Conservation (phyloP, 2,888 invertebrate species). For the Adineta ricciae region DNA sequence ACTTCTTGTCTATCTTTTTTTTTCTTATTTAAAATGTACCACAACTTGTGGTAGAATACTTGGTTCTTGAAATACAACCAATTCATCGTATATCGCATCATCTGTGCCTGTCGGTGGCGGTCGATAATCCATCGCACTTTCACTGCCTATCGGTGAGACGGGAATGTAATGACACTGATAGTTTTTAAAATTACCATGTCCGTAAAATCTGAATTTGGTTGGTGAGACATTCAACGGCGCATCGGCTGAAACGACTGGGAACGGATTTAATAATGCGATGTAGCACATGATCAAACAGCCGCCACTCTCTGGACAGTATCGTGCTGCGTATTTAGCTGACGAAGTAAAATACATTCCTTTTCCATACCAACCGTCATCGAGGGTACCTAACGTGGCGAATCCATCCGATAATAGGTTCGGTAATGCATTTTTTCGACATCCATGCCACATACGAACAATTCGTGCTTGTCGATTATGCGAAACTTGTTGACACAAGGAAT, state of each 20-base stretch:
- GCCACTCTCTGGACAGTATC: not conserved
- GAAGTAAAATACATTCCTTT: not conserved
- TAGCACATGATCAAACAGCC: not conserved
- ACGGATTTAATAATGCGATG: not conserved
- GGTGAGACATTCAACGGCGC: not conserved
- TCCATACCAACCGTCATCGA: not conserved
- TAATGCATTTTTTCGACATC: not conserved
- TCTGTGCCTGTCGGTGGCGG: not conserved
- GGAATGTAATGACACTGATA: not conserved
- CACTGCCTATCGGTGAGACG: not conserved
- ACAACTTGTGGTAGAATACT: not conserved
- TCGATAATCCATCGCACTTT: not conserved
- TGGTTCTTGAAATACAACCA: not conserved
- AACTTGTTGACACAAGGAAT: not conserved
- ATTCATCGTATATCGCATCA: not conserved
- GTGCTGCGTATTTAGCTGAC: not conserved
- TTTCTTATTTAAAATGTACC: not conserved
- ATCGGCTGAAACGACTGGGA: not conserved
- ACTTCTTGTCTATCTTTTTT: no score
- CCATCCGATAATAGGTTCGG: not conserved
- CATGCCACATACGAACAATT: not conserved
- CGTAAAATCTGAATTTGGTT: not conserved
- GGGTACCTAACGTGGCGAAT: not conserved
- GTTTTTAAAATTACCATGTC: not conserved
- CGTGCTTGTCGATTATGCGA: not conserved